Evolutionary conservation across 2,888 invertebrate species (phyloP).

Genomic region (Dyspetes luteomarginatus): DNA sequence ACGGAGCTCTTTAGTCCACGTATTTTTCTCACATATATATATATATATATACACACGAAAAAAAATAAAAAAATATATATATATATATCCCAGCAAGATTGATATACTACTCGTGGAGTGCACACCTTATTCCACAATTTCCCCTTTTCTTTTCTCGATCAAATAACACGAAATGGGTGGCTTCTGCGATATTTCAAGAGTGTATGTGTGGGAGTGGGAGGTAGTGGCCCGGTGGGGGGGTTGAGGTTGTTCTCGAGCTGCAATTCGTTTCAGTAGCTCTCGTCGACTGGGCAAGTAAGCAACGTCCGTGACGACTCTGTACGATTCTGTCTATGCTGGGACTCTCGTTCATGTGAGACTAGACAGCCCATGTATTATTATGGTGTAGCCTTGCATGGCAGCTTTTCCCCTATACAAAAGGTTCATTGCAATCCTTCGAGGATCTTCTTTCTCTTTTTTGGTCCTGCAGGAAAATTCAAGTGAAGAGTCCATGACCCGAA

Average conservation of each 20-base stretch:
- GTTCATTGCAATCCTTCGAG: not conserved
- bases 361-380: not conserved
- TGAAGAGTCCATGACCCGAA: too few relatives aligned
- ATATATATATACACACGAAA: too few relatives aligned
- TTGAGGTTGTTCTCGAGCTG: not conserved
- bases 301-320: not conserved
- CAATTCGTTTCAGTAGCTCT: not conserved
- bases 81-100: constrained; percentile 29
- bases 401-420: not conserved
- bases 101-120: constrained; percentile 38
- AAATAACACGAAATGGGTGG: constrained; percentile 37
- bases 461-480: too few relatives aligned
- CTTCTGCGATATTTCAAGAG: constrained; percentile 12
- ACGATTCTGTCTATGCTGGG: not conserved
- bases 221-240: too few relatives aligned
- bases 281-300: not conserved
- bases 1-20: constrained; percentile 17
- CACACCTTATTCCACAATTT: constrained; percentile 2
- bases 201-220: not conserved
- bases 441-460: too few relatives aligned
- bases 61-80: too few relatives aligned
- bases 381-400: not conserved
- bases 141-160: constrained; percentile 29
- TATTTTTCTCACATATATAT: constrained; percentile 6
- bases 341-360: not conserved